phyloP scores from a whole-genome alignment of 2,797 vertebrate genomes.

The Eulemur coronatus region DNA sequence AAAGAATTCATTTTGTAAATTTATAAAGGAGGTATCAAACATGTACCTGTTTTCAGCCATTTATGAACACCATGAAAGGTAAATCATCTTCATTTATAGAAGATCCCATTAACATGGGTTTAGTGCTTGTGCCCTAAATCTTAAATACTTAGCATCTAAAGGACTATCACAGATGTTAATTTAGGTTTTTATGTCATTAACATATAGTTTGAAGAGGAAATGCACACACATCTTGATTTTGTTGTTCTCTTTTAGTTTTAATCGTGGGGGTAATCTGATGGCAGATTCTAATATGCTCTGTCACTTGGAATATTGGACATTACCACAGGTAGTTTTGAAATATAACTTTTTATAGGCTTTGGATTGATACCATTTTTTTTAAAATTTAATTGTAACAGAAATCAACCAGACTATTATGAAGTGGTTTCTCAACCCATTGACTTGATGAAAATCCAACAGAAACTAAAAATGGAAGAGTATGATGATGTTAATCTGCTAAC shows the following conservation, averaged over 20 bases:
- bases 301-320: slow-evolving; percentile 31
- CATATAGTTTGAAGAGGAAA: not conserved
- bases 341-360: slow-evolving; percentile 31
- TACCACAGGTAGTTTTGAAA: slow-evolving; percentile 50
- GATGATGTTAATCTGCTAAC: slow-evolving; percentile 97
- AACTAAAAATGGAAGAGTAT: slow-evolving; percentile 99
- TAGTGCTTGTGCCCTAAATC: not conserved
- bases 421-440: slow-evolving; percentile 99
- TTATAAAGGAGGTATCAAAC: slow-evolving; percentile 41
- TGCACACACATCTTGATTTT: not conserved
- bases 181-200: slow-evolving; percentile 4
- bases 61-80: slow-evolving; percentile 26
- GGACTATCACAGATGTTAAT: not conserved
- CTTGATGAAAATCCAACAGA: slow-evolving; percentile 99
- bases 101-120: not conserved
- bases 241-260: slow-evolving; percentile 17
- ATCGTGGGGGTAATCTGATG: not conserved
- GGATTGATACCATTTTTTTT: slow-evolving; percentile 45
- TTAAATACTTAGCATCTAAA: slow-evolving; percentile 31
- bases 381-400: slow-evolving; percentile 86
- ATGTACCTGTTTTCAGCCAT: not conserved
- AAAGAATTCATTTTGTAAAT: slow-evolving; percentile 3
- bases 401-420: slow-evolving; percentile 99
- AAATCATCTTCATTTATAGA: slow-evolving; percentile 26
- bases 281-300: not conserved